Base-by-base conservation (phyloP, 2,113 vertebrate species). In the Coryphaenoides rupestris region DNA sequence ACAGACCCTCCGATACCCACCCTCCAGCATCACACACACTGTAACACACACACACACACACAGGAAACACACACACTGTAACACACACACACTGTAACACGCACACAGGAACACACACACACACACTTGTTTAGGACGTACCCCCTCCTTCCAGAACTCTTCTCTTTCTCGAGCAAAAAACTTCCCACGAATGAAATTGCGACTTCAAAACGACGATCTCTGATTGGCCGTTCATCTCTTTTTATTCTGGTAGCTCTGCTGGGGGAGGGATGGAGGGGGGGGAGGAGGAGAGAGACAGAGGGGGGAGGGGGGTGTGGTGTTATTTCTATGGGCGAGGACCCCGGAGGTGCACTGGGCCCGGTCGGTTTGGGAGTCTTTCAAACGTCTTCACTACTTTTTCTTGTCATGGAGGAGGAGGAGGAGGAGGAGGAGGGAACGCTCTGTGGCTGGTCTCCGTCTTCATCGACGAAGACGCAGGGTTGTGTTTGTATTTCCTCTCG, bases 341-440 rank as follows among this genome's bases (percentile, higher is more conserved):
- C 88, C 79, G 85, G 82, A 81, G 46, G 89, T 85, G 82, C 82
- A 86, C 84, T 89, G 86, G 56, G 69, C n/a, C n/a, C n/a, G n/a
- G n/a, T 26, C 63, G 61, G 21, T 69, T 59, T 67, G 9, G 24
- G 24, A 26, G 24, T 40, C 33, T 26, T 26, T 26, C 3, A 26
- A 26, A 40, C 13, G 33, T 40, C 33, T 40, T 40, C 33, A 40
- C 33, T 40, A 40, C 33, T 40, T 40, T 40, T 40, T 12, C 33
- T 40, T 40, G 33, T 40, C 13, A 40, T 40, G 33, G 33, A 40
- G 33, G n/a, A n/a, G n/a, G n/a, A n/a, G n/a, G n/a, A n/a, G n/a
- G n/a, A 40, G 33, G 2, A 12, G 33, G 9, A 40, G 33, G 33
- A 40, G 13, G 33, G 33, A 40, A 40, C 33, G 9, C 9, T 9